Conservation (phyloP, 1,140 invertebrate species). For the Drosophila virilis region DNA sequence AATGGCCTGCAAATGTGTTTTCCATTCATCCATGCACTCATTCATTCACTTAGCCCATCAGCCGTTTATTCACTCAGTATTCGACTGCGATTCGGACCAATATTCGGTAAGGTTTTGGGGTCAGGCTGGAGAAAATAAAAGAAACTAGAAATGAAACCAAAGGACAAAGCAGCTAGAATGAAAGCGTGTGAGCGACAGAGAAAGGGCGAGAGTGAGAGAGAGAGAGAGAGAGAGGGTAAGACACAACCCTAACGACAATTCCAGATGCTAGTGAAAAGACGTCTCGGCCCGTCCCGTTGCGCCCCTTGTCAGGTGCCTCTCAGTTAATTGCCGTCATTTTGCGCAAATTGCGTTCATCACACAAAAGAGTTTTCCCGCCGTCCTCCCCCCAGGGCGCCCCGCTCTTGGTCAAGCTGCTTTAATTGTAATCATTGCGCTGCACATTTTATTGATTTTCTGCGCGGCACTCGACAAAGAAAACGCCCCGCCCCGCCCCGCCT, state of each 20-base stretch:
- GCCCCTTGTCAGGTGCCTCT: slow-evolving; percentile 46
- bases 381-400: not conserved
- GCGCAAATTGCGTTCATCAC: slow-evolving; percentile 67
- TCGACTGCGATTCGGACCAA: slow-evolving; percentile 6
- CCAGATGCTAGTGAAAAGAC: slow-evolving; percentile 11
- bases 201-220: no score
- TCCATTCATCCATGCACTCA: slow-evolving; percentile 36
- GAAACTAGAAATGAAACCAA: slow-evolving; percentile 1
- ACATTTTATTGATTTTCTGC: slow-evolving; percentile 64
- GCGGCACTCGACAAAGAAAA: slow-evolving; percentile 10
- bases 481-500: no score
- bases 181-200: not conserved
- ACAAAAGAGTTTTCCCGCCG: not conserved
- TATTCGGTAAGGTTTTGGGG: slow-evolving; percentile 27
- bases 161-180: not conserved
- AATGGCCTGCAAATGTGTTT: slow-evolving; percentile 70
- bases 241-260: slow-evolving; percentile 13
- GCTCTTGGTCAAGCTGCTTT: slow-evolving; percentile 51
- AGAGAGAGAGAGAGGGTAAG: not conserved
- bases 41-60: slow-evolving; percentile 8
- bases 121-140: slow-evolving; percentile 22
- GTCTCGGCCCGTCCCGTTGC: not conserved
- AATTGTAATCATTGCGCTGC: slow-evolving; percentile 39
- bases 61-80: slow-evolving; percentile 12
- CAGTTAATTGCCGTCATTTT: slow-evolving; percentile 74